Evolutionary conservation across 2,888 invertebrate species (phyloP).

Genomic region (Helobdella robusta): DNA sequence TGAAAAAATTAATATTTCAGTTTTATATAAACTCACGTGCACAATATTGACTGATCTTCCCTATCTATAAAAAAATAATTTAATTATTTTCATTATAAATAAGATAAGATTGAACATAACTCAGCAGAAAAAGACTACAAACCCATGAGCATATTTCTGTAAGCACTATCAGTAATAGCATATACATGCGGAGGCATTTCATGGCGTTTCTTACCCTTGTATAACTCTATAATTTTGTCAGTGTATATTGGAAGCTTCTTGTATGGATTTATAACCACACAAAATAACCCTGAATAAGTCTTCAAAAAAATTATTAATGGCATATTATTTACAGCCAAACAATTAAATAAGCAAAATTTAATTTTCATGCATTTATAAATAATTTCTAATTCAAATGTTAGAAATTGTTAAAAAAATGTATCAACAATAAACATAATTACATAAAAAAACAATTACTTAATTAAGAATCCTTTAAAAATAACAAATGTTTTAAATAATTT

Average conservation of each 20-base stretch:
- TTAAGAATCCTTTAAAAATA: too few relatives aligned
- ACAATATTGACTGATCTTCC: conserved; percentile 97
- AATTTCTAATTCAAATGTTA: too few relatives aligned
- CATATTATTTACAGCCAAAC: too few relatives aligned
- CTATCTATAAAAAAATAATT: conserved; percentile 64
- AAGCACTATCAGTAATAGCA: conserved; percentile 97
- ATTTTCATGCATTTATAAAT: too few relatives aligned
- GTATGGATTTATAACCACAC: conserved; percentile 99
- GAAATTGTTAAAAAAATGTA: too few relatives aligned
- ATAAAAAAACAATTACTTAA: too few relatives aligned
- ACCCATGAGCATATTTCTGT: conserved; percentile 98
- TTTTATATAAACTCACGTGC: conserved; percentile 58
- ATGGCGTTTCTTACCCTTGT: conserved; percentile 97
- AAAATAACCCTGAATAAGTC: conserved; percentile 99
- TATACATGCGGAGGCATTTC: conserved; percentile 99
- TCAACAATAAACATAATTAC: too few relatives aligned
- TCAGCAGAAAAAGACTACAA: conserved; percentile 25
- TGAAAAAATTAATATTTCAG: neutral
- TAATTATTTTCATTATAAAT: neutral
- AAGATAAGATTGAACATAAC: neutral
- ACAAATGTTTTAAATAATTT: too few relatives aligned
- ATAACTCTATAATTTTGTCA: conserved; percentile 96
- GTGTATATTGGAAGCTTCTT: conserved; percentile 97
- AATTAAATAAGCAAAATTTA: too few relatives aligned
- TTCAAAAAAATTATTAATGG: conserved; percentile 51